Percentiles rank a stretch among this genome's conserved stretches.
These are phyloP conservation scores for Caenorhabditis briggsae DNA, from an alignment of 1,140 invertebrate genomes.

Conservation along the genomic window DNA sequence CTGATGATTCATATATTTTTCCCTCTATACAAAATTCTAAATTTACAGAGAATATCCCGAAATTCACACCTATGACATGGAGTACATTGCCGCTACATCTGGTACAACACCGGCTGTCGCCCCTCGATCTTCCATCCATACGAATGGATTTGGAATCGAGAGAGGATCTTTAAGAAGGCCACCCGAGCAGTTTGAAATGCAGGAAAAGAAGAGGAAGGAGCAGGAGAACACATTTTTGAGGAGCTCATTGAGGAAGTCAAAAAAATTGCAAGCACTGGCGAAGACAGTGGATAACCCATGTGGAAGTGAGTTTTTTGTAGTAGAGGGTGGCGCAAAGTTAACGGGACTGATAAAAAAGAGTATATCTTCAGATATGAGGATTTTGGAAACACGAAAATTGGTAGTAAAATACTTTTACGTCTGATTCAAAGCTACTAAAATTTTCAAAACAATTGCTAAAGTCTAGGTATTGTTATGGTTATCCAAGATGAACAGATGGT, in stretches of 20 bases:
- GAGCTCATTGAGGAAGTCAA: constrained; percentile 29
- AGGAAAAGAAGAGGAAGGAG: constrained; percentile 46
- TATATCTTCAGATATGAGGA: too few species aligned
- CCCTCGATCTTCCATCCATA: neutral
- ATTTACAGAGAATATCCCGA: constrained; percentile 30
- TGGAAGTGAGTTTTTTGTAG: neutral
- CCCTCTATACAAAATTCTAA: neutral
- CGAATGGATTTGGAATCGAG: constrained; percentile 39
- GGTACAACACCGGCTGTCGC: neutral
- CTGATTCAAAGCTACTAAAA: too few species aligned
- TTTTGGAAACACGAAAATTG: too few species aligned
- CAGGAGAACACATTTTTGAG: constrained; percentile 47
- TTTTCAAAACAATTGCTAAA: too few species aligned
- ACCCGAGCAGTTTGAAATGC: constrained; percentile 43
- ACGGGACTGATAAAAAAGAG: too few species aligned
- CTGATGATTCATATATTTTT: neutral
- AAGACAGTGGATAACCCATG: neutral
- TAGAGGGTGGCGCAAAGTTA: too few species aligned
- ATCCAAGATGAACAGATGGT: too few species aligned
- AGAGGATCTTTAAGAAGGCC: constrained; percentile 6
- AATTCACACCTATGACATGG: constrained; percentile 49
- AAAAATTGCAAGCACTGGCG: constrained; percentile 26
- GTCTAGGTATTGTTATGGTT: too few species aligned
- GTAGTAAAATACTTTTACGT: too few species aligned
- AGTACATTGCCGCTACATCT: constrained; percentile 45